phyloP scores from a whole-genome alignment of 2,113 vertebrate species.

The Caranx melampygus region DNA sequence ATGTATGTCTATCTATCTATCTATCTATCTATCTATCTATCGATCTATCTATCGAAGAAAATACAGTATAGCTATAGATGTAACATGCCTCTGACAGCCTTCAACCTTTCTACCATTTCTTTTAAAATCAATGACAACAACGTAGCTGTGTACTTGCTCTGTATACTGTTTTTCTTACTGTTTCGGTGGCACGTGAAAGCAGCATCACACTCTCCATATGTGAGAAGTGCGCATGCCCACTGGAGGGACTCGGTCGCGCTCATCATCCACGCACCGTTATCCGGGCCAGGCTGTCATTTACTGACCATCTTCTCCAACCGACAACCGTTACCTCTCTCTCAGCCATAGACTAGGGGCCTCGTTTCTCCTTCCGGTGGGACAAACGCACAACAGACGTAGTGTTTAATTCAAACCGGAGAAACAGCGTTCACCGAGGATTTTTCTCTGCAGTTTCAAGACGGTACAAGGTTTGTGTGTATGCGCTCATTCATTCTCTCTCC shows the following conservation, averaged over 20 bases:
- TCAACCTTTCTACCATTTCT: neutral
- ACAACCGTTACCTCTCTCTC: neutral
- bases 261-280: constrained; percentile 40
- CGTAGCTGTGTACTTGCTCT: neutral
- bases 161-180: neutral
- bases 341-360: neutral
- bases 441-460: constrained; percentile 4
- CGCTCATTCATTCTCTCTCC: constrained; percentile 59
- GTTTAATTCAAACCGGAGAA: neutral
- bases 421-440: neutral
- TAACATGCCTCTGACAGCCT: too few relatives aligned
- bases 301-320: neutral
- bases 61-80: too few relatives aligned
- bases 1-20: too few relatives aligned
- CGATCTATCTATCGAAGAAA: too few relatives aligned
- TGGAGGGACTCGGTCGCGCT: neutral
- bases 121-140: neutral
- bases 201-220: neutral
- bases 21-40: too few relatives aligned
- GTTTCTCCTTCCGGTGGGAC: neutral
- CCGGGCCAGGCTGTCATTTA: constrained; percentile 50
- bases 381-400: neutral
- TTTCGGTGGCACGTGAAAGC: constrained; percentile 14
- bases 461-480: constrained; percentile 67
- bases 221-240: constrained; percentile 44